These are phyloP conservation scores for Polypterus senegalus DNA, from an alignment of 2,113 vertebrate species.

Conservation along the genomic window DNA sequence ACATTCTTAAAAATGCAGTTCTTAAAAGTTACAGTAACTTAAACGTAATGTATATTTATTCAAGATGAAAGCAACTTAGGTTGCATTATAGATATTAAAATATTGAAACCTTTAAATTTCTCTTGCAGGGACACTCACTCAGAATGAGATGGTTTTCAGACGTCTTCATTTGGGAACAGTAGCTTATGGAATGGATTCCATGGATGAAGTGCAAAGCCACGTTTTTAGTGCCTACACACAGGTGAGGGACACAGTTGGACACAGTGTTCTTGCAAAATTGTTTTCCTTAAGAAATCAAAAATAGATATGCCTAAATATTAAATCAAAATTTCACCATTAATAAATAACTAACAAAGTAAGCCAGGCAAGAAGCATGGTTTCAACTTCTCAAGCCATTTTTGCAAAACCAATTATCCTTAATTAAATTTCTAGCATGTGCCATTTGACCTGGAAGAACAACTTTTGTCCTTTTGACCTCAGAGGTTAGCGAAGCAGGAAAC, in stretches of 20 bases:
- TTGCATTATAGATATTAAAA: background rate
- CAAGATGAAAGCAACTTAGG: background rate
- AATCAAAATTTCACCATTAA: no score
- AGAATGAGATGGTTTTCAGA: constrained; percentile 96
- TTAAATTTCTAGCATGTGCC: constrained; percentile 68
- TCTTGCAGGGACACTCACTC: constrained; percentile 79
- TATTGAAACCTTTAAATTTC: background rate
- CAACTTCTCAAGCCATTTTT: constrained; percentile 17
- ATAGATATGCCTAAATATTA: no score
- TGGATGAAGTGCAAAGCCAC: constrained; percentile 96
- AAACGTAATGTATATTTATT: background rate
- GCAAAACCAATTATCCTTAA: constrained; percentile 37
- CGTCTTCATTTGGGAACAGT: constrained; percentile 89
- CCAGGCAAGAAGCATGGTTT: background rate
- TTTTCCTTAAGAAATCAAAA: background rate
- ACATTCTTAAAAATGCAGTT: no score
- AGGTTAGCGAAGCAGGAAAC: constrained; percentile 90
- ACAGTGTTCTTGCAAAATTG: background rate
- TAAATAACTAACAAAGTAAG: background rate
- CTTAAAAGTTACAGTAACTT: no score
- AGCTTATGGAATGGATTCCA: constrained; percentile 88
- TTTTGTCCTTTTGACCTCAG: constrained; percentile 58
- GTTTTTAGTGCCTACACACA: constrained; percentile 93
- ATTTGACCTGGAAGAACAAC: constrained; percentile 86
- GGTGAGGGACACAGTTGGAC: constrained; percentile 40